Evolutionary conservation across 2,113 vertebrate species (phyloP).

Genomic region (Oncorhynchus masou): DNA sequence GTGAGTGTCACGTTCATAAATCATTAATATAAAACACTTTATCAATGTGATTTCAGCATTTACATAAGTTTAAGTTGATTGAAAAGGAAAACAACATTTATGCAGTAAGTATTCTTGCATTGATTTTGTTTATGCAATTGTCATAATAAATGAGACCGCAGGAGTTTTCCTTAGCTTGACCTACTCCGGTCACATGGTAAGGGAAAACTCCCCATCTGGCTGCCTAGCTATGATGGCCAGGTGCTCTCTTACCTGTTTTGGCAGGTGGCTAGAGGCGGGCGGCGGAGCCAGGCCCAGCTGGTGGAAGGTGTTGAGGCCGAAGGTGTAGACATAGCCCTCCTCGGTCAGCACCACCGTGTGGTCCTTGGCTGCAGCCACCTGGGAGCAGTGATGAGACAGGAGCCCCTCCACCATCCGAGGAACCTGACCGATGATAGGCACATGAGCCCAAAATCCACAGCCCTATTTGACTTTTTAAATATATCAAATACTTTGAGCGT

Average conservation of each 20-base stretch:
- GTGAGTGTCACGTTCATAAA: no score
- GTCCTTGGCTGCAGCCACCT: constrained; percentile 92
- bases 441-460: no score
- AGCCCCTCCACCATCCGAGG: constrained; percentile 91
- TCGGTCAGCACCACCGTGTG: constrained; percentile 94
- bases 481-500: no score
- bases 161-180: background rate
- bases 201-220: background rate
- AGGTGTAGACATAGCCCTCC: constrained; percentile 90
- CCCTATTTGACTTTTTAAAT: no score
- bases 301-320: constrained; percentile 93
- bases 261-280: constrained; percentile 79
- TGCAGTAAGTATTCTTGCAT: background rate
- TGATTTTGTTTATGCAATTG: background rate
- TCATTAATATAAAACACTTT: no score
- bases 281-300: constrained; percentile 90
- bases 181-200: background rate
- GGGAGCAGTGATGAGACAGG: constrained; percentile 83
- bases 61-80: no score
- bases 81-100: no score
- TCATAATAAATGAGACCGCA: no score
- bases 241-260: constrained; percentile 84
- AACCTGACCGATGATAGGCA: constrained; percentile 68
- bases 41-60: no score
- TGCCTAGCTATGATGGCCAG: background rate